Percentiles rank a stretch among this genome's conserved stretches.
Evolutionary conservation across 1,140 invertebrate genomes (phyloP).

Genomic region (Drosophila sechellia): DNA sequence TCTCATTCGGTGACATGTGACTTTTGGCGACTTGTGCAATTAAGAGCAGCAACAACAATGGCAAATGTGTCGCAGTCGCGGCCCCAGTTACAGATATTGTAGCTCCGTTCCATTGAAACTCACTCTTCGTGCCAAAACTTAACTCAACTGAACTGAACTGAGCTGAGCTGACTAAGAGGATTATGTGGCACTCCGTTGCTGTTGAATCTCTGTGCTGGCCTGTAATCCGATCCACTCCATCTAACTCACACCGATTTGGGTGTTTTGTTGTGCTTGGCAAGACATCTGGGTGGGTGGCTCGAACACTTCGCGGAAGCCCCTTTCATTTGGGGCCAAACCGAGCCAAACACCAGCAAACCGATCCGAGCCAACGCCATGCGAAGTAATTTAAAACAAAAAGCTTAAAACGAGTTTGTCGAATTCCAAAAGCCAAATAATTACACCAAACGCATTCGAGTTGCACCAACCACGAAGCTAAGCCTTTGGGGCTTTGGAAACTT

Average conservation of each 20-base stretch:
- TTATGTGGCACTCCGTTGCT: slow-evolving; percentile 44
- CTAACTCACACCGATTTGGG: slow-evolving; percentile 50
- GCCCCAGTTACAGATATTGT: slow-evolving; percentile 24
- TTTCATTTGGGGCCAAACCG: slow-evolving; percentile 19
- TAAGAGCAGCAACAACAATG: slow-evolving; percentile 37
- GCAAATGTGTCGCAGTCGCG: slow-evolving; percentile 25
- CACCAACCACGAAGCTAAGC: slow-evolving; percentile 20
- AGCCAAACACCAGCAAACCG: slow-evolving; percentile 26
- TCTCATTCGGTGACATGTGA: slow-evolving; percentile 43
- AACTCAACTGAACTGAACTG: background rate
- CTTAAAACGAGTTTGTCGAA: slow-evolving; percentile 56
- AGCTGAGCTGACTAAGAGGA: slow-evolving; percentile 43
- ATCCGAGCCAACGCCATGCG: slow-evolving; percentile 8
- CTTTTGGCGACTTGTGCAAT: slow-evolving; percentile 52
- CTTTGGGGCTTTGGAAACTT: slow-evolving; percentile 26
- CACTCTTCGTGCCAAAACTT: slow-evolving; percentile 14
- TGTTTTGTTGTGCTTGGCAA: slow-evolving; percentile 46
- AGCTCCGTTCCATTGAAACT: slow-evolving; percentile 20
- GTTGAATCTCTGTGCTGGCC: slow-evolving; percentile 32
- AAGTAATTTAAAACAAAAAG: slow-evolving; percentile 53
- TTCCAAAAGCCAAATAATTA: slow-evolving; percentile 54
- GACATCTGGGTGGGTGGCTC: slow-evolving; percentile 45
- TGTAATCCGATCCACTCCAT: slow-evolving; percentile 53
- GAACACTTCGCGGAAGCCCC: slow-evolving; percentile 39
- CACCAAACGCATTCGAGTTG: slow-evolving; percentile 45